Evolutionary conservation across 2,797 vertebrate genomes (phyloP).

Genomic region (Tokudaia tokunoshimensis): DNA sequence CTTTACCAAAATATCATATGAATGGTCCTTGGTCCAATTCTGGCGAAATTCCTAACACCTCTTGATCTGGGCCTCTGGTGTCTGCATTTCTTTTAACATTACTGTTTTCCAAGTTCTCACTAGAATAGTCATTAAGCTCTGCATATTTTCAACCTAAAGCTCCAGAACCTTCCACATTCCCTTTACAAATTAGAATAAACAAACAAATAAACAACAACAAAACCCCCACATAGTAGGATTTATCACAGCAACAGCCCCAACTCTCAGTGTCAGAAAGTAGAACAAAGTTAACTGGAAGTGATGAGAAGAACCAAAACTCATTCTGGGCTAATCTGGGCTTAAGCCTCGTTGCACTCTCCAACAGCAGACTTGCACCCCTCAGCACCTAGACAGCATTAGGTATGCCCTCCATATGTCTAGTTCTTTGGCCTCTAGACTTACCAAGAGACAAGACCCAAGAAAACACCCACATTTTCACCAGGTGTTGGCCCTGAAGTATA

Average conservation of each 20-base stretch:
- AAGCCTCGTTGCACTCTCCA: background rate
- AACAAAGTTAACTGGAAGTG: background rate
- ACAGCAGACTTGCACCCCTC: background rate
- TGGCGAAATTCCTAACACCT: background rate
- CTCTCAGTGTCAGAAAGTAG: background rate
- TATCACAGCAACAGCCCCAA: background rate
- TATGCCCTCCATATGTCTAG: background rate
- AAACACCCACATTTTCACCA: background rate
- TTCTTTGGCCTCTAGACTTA: background rate
- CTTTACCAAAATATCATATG: background rate
- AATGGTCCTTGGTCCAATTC: background rate
- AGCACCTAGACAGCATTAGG: background rate
- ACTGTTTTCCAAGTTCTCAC: background rate
- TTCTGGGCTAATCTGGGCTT: background rate
- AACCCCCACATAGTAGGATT: background rate
- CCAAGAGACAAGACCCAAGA: background rate
- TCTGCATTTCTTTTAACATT: background rate
- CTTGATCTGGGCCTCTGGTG: background rate
- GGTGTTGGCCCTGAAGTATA: background rate
- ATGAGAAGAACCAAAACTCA: background rate
- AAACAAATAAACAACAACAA: background rate
- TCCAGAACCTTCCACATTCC: background rate
- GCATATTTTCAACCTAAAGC: background rate
- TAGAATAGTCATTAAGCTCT: background rate
- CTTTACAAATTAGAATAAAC: background rate